Base-by-base conservation (phyloP, 2,113 vertebrate species). In the Nesoenas mayeri region DNA sequence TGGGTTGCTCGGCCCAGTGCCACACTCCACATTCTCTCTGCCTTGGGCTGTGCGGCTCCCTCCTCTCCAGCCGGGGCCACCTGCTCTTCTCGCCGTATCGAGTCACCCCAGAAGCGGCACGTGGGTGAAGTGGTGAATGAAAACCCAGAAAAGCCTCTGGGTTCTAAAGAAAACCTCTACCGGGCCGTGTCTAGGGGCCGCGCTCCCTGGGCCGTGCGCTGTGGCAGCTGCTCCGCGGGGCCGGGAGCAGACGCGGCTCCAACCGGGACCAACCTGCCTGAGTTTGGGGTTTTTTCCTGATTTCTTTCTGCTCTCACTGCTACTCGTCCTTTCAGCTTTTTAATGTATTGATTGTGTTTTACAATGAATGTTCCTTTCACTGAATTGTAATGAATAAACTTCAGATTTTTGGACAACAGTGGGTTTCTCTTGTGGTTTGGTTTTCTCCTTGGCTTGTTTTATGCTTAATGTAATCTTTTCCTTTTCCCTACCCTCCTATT, bases 331-430 rank as follows among this genome's bases (percentile, higher is more conserved):
- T 79, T 29, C 28, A 72, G 83, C 79, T 91, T 96, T 82, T 87
- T 86, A 73, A 96, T 89, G 90, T 96, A 65, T 92, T 94, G 94
- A 90, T 95, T 94, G 96, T 96, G 94, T 93, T 97, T 94, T 91
- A 53, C 91, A 90, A 77, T 95, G 96, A 96, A 97, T 97, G 96
- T 96, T 88, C 85, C 92, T 94, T 96, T 96, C 93, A 95, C 95
- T 84, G 86, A 96, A 90, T 58, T 85, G 90, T 96, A 67, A 95
- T 86, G 89, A 97, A 96, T 97, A 97, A 97, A 97, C 86, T 91
- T 84, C 78, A 73, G 87, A 73, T 93, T 97, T 96, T 92, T 95
- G 96, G 94, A 94, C 81, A 94, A 86, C 17, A 1, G 40, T 25
- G n/a, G 26, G 16, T 95, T 79, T 83, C n/a, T 3, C 53, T 69